Evolutionary conservation across 2,797 vertebrate species (phyloP).

Genomic region (Amniataba percoides): DNA sequence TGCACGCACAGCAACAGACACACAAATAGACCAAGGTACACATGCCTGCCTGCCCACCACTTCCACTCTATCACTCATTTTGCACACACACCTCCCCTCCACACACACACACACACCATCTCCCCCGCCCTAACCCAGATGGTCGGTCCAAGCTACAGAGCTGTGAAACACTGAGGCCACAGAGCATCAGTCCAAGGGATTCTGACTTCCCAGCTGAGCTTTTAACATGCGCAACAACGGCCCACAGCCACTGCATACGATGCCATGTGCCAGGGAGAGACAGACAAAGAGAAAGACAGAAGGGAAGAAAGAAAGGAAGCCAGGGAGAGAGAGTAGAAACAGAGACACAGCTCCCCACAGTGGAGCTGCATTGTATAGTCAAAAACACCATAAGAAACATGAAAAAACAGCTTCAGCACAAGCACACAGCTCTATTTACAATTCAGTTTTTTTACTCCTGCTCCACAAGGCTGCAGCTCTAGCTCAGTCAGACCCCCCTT

Average conservation of each 20-base stretch:
- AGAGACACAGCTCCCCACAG: conserved; percentile 86
- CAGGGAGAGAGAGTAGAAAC: conserved; percentile 53
- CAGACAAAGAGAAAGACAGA: conserved; percentile 38
- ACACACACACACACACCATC: conserved; percentile 19
- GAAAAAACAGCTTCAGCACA: conserved; percentile 1
- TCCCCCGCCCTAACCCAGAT: conserved; percentile 58
- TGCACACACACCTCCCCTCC: conserved; percentile 11
- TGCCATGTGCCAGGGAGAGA: conserved; percentile 57
- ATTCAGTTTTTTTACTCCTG: conserved; percentile 16
- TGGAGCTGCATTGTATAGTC: conserved; percentile 73
- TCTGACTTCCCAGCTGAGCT: conserved; percentile 80
- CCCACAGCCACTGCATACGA: conserved; percentile 68
- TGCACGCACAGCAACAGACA: conserved; percentile 12
- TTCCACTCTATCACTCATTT: conserved; percentile 28
- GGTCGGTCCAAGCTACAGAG: conserved; percentile 63
- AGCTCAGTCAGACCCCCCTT: conserved; percentile 24
- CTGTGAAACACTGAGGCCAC: conserved; percentile 76
- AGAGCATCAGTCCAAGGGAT: conserved; percentile 73
- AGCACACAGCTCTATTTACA: conserved; percentile 46
- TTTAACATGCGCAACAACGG: conserved; percentile 80
- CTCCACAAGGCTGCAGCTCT: conserved; percentile 22
- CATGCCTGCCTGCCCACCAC: conserved; percentile 27
- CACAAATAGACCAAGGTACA: conserved; percentile 16
- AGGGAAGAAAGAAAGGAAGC: conserved; percentile 23
- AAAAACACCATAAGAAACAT: conserved; percentile 13